A percentile compares a stretch with the other conserved stretches of the same genome.
Conservation (phyloP, 2,888 invertebrate species). For the Pseudococcus viburni region DNA sequence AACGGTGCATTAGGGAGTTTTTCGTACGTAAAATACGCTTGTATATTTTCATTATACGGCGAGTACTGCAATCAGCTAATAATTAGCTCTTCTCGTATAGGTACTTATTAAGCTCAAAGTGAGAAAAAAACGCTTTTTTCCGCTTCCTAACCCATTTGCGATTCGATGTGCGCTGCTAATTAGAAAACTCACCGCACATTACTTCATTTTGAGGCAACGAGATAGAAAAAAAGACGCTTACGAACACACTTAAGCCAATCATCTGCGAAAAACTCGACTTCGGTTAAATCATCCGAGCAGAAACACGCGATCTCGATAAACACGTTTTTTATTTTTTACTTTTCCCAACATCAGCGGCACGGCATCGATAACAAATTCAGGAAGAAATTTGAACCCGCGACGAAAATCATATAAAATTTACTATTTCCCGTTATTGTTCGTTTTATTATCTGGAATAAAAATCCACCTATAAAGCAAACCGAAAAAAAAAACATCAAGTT, state of each 20-base stretch:
- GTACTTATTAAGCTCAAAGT: background rate
- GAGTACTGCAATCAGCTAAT: background rate
- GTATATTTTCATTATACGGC: background rate
- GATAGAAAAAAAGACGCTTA: background rate
- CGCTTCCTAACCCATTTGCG: background rate
- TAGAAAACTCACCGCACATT: background rate
- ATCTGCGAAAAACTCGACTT: background rate
- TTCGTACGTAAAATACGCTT: background rate
- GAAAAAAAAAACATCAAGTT: slow-evolving; percentile 22
- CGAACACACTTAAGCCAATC: background rate
- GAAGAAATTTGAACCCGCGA: background rate
- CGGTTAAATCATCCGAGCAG: background rate
- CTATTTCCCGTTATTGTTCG: slow-evolving; percentile 17
- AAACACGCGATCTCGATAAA: background rate
- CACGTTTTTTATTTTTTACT: background rate
- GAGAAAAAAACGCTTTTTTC: background rate
- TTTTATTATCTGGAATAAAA: slow-evolving; percentile 37
- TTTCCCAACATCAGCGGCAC: background rate
- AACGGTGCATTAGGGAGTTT: background rate
- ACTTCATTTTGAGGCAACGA: background rate
- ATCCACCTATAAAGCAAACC: slow-evolving; percentile 39
- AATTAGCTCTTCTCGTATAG: background rate
- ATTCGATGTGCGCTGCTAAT: background rate
- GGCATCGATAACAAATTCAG: background rate
- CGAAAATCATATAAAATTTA: slow-evolving; percentile 39